Evolutionary conservation across 2,113 vertebrate genomes (phyloP).

Genomic region (Sebastes schlegelii): DNA sequence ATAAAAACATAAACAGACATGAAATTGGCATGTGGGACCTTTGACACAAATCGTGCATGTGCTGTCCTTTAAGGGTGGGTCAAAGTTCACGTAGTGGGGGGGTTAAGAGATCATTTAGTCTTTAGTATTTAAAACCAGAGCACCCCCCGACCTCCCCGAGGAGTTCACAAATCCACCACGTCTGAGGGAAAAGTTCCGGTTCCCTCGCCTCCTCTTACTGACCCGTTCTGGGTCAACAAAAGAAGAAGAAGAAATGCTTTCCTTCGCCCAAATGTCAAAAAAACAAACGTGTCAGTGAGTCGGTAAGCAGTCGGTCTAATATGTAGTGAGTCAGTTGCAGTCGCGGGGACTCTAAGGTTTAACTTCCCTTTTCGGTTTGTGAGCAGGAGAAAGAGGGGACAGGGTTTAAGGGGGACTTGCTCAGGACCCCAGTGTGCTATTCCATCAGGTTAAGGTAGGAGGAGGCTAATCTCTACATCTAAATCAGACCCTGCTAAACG

Average conservation of each 20-base stretch:
- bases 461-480: background rate
- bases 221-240: background rate
- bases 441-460: slow-evolving; percentile 11
- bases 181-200: background rate
- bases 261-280: slow-evolving; percentile 24
- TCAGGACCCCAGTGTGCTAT: slow-evolving; percentile 50
- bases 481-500: slow-evolving; percentile 24
- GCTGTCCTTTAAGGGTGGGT: slow-evolving; percentile 53
- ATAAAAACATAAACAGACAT: slow-evolving; percentile 73
- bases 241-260: slow-evolving; percentile 17
- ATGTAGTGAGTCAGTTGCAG: slow-evolving; percentile 25
- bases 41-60: slow-evolving; percentile 74
- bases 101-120: background rate
- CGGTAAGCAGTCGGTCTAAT: background rate
- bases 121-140: slow-evolving; percentile 6
- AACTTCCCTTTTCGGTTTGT: slow-evolving; percentile 39
- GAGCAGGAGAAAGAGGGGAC: slow-evolving; percentile 2
- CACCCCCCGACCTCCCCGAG: slow-evolving; percentile 42
- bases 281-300: background rate
- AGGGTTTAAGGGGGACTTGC: background rate
- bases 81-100: slow-evolving; percentile 47
- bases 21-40: slow-evolving; percentile 86
- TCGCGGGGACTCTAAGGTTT: slow-evolving; percentile 14
- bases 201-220: background rate
- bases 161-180: slow-evolving; percentile 21